A percentile compares a stretch with the other conserved stretches of the same genome.
phyloP scores from a whole-genome alignment of 2,113 vertebrate species.

The Cyphomyrus plagiostoma region DNA sequence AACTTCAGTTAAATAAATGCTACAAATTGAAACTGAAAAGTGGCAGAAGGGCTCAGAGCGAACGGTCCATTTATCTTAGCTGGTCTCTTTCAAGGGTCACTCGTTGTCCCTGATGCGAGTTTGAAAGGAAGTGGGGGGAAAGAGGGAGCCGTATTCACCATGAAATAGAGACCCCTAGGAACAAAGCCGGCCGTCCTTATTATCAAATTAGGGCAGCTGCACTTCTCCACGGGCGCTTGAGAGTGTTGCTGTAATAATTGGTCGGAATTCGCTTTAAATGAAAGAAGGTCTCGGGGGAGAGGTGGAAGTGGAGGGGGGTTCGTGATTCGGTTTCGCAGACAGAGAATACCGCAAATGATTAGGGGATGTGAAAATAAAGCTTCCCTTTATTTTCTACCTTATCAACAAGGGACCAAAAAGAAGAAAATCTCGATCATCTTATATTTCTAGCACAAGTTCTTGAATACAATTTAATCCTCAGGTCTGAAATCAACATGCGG shows the following conservation, averaged over 20 bases:
- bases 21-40: slow-evolving; percentile 39
- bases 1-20: slow-evolving; percentile 44
- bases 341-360: neutral
- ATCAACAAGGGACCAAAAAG: neutral
- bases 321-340: neutral
- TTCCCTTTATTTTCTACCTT: neutral
- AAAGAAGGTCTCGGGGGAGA: slow-evolving; percentile 23
- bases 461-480: neutral
- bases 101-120: slow-evolving; percentile 67
- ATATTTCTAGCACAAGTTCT: neutral
- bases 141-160: slow-evolving; percentile 58
- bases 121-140: slow-evolving; percentile 54
- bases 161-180: slow-evolving; percentile 47
- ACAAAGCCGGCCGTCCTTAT: slow-evolving; percentile 69
- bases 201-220: slow-evolving; percentile 66
- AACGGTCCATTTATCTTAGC: slow-evolving; percentile 51
- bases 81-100: slow-evolving; percentile 55
- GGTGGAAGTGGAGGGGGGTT: neutral
- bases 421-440: neutral
- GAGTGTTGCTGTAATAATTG: slow-evolving; percentile 49
- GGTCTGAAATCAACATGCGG: neutral
- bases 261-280: slow-evolving; percentile 25
- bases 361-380: neutral
- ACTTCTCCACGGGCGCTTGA: slow-evolving; percentile 62
- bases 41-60: slow-evolving; percentile 45